Evolutionary conservation across 1,140 invertebrate genomes (phyloP), one percentile per base, ranked within the genome.

Genomic region (Drosophila micromelanica): DNA sequence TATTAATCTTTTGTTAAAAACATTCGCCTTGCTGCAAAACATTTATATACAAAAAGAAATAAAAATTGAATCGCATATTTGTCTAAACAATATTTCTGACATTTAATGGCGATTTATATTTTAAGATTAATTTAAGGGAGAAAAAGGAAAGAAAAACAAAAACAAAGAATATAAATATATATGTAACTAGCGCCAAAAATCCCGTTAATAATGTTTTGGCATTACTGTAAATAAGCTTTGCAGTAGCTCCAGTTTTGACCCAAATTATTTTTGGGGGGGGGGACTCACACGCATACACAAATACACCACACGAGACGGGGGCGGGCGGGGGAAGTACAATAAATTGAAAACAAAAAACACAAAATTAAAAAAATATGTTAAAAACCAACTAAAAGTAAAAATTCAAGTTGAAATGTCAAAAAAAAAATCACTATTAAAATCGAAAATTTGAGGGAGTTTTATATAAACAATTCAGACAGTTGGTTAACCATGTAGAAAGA

Each of bases 171-270:
- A 45, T 37, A n/a, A 7, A 30, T 27, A 48, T 27, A 27, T 27
- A 48, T n/a, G 7, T 12, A 49, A 27, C 38, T 9, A 15, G 23
- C 35, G 51, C 51, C 15, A 38, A 37, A 37, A 40, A 23, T 55
- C 17, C 7, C 8, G 5, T 5, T 27, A 37, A n/a, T 48, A 37
- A n/a, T 48, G 64, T 71, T 60, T 60, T 75, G 65, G 59, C 65
- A 48, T 42, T 27, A 35, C 17, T 80, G 78, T 80, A 80, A 80
- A 80, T 76, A 80, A 56, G 55, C 54, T 60, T 72, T 77, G 52
- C 61, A 52, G 43, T 51, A 8, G 32, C 32, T 77, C 45, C 61
- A 52, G 43, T 51, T 57, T n/a, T 40, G 32, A 27, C 43, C 37
- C 32, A 17, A 23, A 5, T 35, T 35, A 1, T 46, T n/a, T n/a